These are phyloP conservation scores for Solenopsis fugax DNA, from an alignment of 1,140 invertebrate genomes.

Conservation along the genomic window DNA sequence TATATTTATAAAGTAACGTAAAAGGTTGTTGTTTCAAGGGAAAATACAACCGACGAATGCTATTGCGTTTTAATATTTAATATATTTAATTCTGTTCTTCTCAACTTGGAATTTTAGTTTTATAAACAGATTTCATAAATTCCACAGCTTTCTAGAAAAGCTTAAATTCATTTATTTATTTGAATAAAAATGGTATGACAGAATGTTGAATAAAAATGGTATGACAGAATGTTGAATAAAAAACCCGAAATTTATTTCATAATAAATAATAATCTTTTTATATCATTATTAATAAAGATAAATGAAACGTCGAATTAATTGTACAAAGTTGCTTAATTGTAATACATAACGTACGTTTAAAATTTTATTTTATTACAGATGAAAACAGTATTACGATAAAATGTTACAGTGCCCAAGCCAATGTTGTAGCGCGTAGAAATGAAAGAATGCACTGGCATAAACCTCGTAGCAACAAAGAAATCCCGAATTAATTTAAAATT, in stretches of 20 bases:
- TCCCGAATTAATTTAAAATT: conserved; percentile 63
- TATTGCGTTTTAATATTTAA: conserved; percentile 15
- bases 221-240: not conserved
- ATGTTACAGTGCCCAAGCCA: not conserved
- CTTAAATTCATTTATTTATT: not conserved
- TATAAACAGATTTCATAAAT: not conserved
- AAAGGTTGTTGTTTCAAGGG: conserved; percentile 29
- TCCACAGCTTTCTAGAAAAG: not conserved
- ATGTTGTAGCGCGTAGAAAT: not conserved
- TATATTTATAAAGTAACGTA: conserved; percentile 52
- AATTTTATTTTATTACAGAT: conserved; percentile 34
- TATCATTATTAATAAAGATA: conserved; percentile 5
- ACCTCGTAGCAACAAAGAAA: conserved; percentile 47
- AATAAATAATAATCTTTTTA: conserved; percentile 9
- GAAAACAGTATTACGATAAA: not conserved
- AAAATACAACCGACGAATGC: conserved; percentile 4
- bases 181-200: not conserved
- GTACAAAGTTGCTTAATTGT: not conserved
- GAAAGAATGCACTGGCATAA: conserved; percentile 38
- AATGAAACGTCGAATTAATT: conserved; percentile 1
- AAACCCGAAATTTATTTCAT: not conserved
- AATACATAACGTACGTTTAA: not conserved
- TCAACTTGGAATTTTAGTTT: conserved; percentile 17
- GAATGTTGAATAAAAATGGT: not conserved
- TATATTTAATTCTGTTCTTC: conserved; percentile 2